These are phyloP conservation scores for Trematomus bernacchii DNA, from an alignment of 2,797 vertebrate genomes.

Conservation along the genomic window DNA sequence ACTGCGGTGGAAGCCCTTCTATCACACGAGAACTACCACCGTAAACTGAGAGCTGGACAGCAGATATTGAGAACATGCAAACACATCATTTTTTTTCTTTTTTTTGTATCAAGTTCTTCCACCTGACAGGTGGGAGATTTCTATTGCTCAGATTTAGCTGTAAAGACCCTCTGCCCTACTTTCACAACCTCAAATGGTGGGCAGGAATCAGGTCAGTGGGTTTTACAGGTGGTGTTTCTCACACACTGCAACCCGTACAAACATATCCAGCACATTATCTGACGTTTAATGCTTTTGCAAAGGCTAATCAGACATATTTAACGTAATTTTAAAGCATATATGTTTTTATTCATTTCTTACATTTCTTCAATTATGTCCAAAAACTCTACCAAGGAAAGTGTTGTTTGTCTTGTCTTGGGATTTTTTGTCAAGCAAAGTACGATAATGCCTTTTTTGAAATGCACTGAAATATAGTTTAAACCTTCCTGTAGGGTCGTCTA, in stretches of 20 bases:
- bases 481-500: too few relatives aligned
- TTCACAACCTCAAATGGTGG: conserved; percentile 25
- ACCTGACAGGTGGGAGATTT: conserved; percentile 3
- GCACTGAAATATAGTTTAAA: neutral
- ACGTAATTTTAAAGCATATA: neutral
- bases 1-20: conserved; percentile 40
- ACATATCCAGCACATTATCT: conserved; percentile 27
- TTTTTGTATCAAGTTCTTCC: neutral
- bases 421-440: neutral
- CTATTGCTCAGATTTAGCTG: conserved; percentile 44
- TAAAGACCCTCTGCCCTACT: conserved; percentile 26
- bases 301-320: neutral
- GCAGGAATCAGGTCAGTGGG: conserved; percentile 36
- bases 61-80: neutral
- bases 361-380: neutral
- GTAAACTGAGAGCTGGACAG: conserved; percentile 5
- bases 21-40: conserved; percentile 44
- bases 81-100: neutral
- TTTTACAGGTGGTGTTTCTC: conserved; percentile 15
- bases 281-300: conserved; percentile 9
- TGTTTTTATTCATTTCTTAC: neutral
- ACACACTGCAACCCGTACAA: conserved; percentile 10
- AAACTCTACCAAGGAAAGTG: neutral
- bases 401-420: neutral
- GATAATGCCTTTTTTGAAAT: neutral